Evolutionary conservation across 2,797 vertebrate species (phyloP).

Genomic region (Sphenopsis melanotis): DNA sequence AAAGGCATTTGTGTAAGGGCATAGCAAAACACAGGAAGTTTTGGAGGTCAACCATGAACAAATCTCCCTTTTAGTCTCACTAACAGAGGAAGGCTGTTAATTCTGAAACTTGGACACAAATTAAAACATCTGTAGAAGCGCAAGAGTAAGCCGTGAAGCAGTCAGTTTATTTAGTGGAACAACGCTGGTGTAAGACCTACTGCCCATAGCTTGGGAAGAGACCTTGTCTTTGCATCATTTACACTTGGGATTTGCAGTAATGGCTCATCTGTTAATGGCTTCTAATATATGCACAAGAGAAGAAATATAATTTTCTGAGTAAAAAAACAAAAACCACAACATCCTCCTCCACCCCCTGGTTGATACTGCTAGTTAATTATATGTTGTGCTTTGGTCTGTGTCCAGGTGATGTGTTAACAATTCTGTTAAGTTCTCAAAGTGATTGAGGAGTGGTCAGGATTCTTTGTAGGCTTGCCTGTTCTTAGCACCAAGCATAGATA

Average conservation of each 20-base stretch:
- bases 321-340: not conserved
- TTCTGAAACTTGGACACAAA: not conserved
- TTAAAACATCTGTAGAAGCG: not conserved
- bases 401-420: not conserved
- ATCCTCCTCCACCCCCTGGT: rapidly evolving
- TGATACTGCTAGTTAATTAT: not conserved
- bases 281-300: not conserved
- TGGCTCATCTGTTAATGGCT: not conserved
- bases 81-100: not conserved
- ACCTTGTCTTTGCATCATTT: rapidly evolving
- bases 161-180: not conserved
- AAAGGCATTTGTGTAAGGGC: not conserved
- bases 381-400: not conserved
- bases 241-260: not conserved
- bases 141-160: not conserved
- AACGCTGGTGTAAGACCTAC: not conserved
- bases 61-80: not conserved
- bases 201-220: not conserved
- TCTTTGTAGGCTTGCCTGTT: not conserved
- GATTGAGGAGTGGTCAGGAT: not conserved
- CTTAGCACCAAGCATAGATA: not conserved
- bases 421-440: not conserved
- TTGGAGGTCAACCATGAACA: not conserved
- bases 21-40: not conserved
- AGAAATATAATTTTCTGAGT: not conserved